Percentiles rank a stretch among this genome's conserved stretches.
Evolutionary conservation across 2,113 vertebrate genomes (phyloP).

Genomic region (Corythornis cristatus): DNA sequence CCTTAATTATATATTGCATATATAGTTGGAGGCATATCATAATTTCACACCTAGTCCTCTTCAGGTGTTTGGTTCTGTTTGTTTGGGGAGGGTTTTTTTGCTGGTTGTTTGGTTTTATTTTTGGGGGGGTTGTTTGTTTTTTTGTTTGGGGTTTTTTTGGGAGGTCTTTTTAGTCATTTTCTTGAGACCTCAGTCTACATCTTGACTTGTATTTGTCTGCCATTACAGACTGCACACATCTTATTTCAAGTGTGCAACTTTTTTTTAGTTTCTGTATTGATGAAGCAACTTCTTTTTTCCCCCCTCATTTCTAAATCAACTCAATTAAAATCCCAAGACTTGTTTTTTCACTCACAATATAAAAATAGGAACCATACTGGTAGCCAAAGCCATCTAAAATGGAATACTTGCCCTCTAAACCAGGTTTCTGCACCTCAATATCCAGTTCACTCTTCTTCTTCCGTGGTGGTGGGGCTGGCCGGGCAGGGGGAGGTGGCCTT

Average conservation of each 20-base stretch:
- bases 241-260: not conserved
- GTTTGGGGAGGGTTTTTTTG: too few species aligned
- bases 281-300: not conserved
- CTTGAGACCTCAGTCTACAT: not conserved
- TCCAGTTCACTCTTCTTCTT: constrained; percentile 87
- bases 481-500: constrained; percentile 89
- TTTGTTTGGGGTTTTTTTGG: too few species aligned
- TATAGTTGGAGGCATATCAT: not conserved
- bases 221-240: not conserved
- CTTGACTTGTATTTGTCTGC: not conserved
- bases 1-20: not conserved
- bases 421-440: constrained; percentile 83
- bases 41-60: not conserved
- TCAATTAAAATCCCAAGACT: not conserved
- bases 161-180: not conserved
- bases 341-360: not conserved
- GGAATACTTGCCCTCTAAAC: constrained; percentile 84
- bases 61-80: not conserved
- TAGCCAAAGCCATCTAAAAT: not conserved
- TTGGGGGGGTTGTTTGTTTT: too few species aligned
- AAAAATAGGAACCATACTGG: not conserved
- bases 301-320: not conserved
- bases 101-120: too few species aligned
- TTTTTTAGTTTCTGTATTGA: not conserved
- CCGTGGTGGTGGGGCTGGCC: constrained; percentile 84